Evolutionary conservation across 1,140 invertebrate genomes (phyloP), one percentile per base, ranked within the genome.

Genomic region (Philotrypesis tridentata): DNA sequence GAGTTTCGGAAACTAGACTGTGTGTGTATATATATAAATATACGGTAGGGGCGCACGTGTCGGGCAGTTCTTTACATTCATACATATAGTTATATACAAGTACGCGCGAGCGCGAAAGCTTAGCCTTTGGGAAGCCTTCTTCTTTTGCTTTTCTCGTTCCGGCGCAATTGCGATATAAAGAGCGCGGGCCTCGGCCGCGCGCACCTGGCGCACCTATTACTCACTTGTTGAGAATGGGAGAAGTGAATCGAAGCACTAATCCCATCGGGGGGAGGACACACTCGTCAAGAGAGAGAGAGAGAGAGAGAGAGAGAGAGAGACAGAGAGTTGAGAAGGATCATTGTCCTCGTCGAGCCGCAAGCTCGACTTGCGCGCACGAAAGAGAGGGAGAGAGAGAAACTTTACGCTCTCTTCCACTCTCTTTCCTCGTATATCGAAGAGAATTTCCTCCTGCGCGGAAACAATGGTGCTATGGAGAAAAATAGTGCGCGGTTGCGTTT

Each of bases 401-500:
- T 55, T 55, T 55, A 55, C 48, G 21, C 4, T 55, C 48, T 40
- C 11, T 40, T 5, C 48, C 48, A 55, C n/a, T 55, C 17, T 55
- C n/a, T n/a, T n/a, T n/a, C n/a, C n/a, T n/a, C n/a, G n/a, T n/a
- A n/a, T n/a, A n/a, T n/a, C n/a, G n/a, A n/a, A n/a, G n/a, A 55
- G 21, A 55, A 55, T 65, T 65, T 25, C 61, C 61, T 25, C n/a
- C 25, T 37, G n/a, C 7, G 75, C 1, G 7, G 21, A 55, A 68
- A 78, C 65, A 78, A 78, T 78, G 65, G 75, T 5, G 33, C 33
- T 5, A 37, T n/a, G 1, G 23, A 25, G 63, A 65, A 65, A 29
- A 65, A 65, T 37, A 37, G 63, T 17, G 21, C 43, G 72, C 21
- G 23, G 72, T 8, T 76, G 74, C 74, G 63, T 75, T 75, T 76